Base-by-base conservation (phyloP, 1,140 invertebrate genomes). In the Zaprionus camerounensis region DNA sequence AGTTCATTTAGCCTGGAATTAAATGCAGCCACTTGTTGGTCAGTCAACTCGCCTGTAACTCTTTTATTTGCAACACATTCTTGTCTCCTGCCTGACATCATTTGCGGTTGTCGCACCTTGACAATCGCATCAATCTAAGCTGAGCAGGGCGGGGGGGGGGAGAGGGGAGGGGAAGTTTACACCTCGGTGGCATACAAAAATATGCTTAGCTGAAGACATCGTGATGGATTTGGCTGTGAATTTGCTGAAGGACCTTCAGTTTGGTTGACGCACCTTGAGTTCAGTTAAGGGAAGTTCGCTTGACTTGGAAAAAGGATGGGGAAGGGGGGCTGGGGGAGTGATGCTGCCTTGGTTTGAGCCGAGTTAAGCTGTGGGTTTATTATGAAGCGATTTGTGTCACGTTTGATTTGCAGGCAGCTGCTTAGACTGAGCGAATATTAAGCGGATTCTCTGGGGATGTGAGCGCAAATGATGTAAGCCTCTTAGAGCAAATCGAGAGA, bases 41-140 rank as follows among this genome's bases (percentile, higher is more conserved):
- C 70, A 51, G 55, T 67, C 76, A 81, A 55, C 55, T 28, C 58
- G n/a, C n/a, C 31, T 9, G 34, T 63, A 44, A 70, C 74, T 81
- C 46, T 34, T 26, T 46, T 49, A 55, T 58, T 41, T 26, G 2
- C n/a, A 26, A 13, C 46, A 51, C n/a, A 7, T 46, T n/a, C 26
- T 56, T 56, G 62, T n/a, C 57, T 22, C 20, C 46, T 22, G 44
- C 36, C 46, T 67, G 75, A 44, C 56, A 79, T 67, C 69, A 57
- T 74, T 63, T 70, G 71, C 26, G 63, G 56, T 74, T 67, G 53
- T 62, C 70, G 28, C 24, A 56, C 22, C 56, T 69, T 36, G 26
- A 20, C 67, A 46, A 71, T 5, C 22, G 63, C 78, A 80, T 80
- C 78, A 80, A 77, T 80, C 69, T 73, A 59, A 55, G 69, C 58